Evolutionary conservation across 2,113 vertebrate species (phyloP).

Genomic region (Piaya cayana): DNA sequence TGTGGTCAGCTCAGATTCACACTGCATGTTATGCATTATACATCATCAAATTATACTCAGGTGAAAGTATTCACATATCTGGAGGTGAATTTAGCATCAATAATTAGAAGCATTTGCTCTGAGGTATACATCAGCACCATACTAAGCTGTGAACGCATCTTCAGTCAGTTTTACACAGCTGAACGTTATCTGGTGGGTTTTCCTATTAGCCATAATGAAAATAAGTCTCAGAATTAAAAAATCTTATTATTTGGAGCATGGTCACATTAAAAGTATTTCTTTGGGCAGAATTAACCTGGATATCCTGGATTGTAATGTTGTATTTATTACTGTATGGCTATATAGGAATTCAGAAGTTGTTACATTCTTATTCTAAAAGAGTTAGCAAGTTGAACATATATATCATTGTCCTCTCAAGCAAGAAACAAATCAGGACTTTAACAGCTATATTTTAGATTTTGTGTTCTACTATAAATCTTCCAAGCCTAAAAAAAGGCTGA

Average conservation of each 20-base stretch:
- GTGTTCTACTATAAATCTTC: neutral
- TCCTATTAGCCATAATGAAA: neutral
- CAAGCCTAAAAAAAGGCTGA: neutral
- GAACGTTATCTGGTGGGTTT: neutral
- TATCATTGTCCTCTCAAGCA: neutral
- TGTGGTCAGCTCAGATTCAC: neutral
- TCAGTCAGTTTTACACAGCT: neutral
- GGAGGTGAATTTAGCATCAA: neutral
- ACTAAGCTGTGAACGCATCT: neutral
- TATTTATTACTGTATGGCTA: neutral
- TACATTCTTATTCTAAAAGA: neutral
- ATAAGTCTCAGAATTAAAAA: neutral
- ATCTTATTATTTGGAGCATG: neutral
- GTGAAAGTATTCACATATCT: rapidly evolving
- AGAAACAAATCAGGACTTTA: neutral
- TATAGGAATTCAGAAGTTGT: neutral
- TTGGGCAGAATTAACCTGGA: neutral
- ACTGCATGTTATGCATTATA: rapidly evolving
- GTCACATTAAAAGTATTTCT: neutral
- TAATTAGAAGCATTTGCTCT: neutral
- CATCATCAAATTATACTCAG: neutral
- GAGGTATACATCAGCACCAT: neutral
- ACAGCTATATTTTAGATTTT: neutral
- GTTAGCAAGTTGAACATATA: neutral
- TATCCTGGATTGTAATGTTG: neutral